These are phyloP conservation scores for Lamellibrachia luymesi DNA, from an alignment of 1,140 invertebrate species.

Conservation along the genomic window DNA sequence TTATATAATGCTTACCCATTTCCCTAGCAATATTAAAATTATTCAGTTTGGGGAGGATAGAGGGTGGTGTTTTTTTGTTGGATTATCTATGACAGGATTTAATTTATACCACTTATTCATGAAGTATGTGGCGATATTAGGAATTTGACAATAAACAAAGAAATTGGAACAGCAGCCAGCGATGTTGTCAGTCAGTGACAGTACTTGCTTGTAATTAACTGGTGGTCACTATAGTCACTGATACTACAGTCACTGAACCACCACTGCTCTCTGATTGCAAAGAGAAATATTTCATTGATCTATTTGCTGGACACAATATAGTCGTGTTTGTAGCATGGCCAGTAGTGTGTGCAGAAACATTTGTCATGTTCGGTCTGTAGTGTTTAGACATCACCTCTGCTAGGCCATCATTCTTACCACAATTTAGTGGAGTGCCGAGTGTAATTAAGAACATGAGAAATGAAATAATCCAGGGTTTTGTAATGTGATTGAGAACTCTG, in stretches of 20 bases:
- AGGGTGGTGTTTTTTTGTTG: neutral
- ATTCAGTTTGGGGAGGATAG: neutral
- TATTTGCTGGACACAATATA: neutral
- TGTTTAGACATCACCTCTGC: neutral
- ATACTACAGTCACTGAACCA: neutral
- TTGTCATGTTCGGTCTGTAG: neutral
- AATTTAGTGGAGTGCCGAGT: neutral
- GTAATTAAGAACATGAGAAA: neutral
- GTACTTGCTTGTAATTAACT: neutral
- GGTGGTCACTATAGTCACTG: neutral
- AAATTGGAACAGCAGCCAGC: neutral
- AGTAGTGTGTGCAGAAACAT: neutral
- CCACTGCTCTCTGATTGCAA: neutral
- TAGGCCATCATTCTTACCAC: neutral
- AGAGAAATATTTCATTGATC: neutral
- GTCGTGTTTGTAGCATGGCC: neutral
- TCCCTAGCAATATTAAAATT: neutral
- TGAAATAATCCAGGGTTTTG: neutral
- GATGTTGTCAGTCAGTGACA: neutral
- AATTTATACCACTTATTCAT: neutral
- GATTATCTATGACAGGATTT: neutral
- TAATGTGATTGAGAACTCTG: neutral
- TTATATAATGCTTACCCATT: neutral
- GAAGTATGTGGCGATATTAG: too few relatives aligned
- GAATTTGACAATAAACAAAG: too few relatives aligned